Conservation (phyloP, 2,888 invertebrate genomes). For the Tholera decimalis region DNA sequence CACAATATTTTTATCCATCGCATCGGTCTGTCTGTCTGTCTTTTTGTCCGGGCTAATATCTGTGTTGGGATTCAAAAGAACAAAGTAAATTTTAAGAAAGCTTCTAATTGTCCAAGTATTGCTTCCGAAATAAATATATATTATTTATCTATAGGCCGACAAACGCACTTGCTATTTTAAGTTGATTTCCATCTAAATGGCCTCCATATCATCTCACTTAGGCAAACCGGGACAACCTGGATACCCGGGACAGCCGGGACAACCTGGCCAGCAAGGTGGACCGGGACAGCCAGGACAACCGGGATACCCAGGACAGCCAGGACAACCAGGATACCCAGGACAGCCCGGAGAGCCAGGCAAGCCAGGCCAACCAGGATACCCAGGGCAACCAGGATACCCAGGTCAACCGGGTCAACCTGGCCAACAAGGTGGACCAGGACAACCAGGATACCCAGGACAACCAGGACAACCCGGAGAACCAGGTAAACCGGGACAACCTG, state of each 20-base stretch:
- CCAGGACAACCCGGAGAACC: too few species aligned
- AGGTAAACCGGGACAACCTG: constrained; percentile 7
- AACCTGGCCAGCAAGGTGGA: constrained; percentile 15
- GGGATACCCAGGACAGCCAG: constrained; percentile 47
- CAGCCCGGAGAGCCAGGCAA: constrained; percentile 67
- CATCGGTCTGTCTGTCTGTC: too few species aligned
- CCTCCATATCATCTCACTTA: too few species aligned
- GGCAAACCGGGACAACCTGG: constrained; percentile 8
- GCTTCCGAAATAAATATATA: too few species aligned
- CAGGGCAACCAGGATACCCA: constrained; percentile 54
- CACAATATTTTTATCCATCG: too few species aligned
- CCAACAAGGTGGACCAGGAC: constrained; percentile 63
- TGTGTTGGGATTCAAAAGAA: too few species aligned
- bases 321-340: constrained; percentile 69
- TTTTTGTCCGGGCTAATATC: too few species aligned
- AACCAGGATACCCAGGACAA: constrained; percentile 46
- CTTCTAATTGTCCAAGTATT: too few species aligned
- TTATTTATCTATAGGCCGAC: too few species aligned
- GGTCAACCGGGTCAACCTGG: constrained; percentile 26
- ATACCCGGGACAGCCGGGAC: constrained; percentile 14
- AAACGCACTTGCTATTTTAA: too few species aligned
- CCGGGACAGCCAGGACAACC: constrained; percentile 20
- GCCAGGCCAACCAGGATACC: constrained; percentile 31
- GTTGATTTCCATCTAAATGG: neutral
- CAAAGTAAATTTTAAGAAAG: too few species aligned